Percentiles rank a stretch among this genome's conserved stretches.
These are phyloP conservation scores for Cremastinae sp. DNA, from an alignment of 2,888 invertebrate genomes.

Conservation along the genomic window DNA sequence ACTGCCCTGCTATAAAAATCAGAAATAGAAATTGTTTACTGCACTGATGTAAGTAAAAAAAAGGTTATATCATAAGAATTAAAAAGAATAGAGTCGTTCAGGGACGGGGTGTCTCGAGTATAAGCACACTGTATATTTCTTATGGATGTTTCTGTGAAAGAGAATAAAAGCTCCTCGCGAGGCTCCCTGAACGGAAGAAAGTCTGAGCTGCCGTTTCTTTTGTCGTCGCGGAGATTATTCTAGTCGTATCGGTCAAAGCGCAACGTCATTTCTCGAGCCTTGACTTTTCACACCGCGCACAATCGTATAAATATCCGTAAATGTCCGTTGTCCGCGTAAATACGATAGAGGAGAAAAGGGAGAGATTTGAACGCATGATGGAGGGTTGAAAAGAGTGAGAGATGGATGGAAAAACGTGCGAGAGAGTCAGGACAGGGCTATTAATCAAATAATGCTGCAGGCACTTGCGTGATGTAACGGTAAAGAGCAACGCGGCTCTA, in stretches of 20 bases:
- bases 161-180: neutral
- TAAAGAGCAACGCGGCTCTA: conserved; percentile 65
- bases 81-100: too few species aligned
- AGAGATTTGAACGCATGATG: conserved; percentile 44
- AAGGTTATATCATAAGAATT: too few species aligned
- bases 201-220: conserved; percentile 36
- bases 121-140: neutral
- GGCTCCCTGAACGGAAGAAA: neutral
- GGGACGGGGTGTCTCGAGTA: too few species aligned
- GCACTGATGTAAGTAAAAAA: too few species aligned
- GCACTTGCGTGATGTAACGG: conserved; percentile 74
- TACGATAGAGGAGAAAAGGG: conserved; percentile 54
- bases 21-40: too few species aligned
- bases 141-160: neutral
- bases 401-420: conserved; percentile 39
- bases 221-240: conserved; percentile 28
- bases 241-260: conserved; percentile 37
- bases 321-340: conserved; percentile 71
- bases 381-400: conserved; percentile 30
- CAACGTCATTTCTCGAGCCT: conserved; percentile 67
- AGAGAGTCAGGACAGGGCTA: conserved; percentile 67
- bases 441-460: conserved; percentile 77
- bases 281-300: conserved; percentile 61
- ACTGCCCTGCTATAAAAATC: too few species aligned
- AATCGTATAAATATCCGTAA: conserved; percentile 76